phyloP scores from a whole-genome alignment of 2,113 vertebrate genomes.

The Ceyx cyanopectus region DNA sequence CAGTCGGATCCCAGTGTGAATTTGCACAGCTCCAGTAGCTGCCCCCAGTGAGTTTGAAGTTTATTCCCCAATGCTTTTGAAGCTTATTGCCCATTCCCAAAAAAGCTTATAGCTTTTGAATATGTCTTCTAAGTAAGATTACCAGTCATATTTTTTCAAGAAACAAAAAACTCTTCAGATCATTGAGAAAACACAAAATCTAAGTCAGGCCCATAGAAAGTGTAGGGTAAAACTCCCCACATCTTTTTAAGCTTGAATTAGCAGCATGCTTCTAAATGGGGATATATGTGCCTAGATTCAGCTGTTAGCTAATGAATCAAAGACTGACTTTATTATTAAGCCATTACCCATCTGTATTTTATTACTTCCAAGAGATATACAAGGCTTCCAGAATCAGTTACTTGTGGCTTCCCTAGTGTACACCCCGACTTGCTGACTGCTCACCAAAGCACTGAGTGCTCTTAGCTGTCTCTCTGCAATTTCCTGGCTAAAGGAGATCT shows the following conservation, averaged over 20 bases:
- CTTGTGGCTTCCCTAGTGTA: constrained; percentile 24
- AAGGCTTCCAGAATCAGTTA: constrained; percentile 35
- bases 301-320: constrained; percentile 24
- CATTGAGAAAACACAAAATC: neutral
- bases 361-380: constrained; percentile 55
- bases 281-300: neutral
- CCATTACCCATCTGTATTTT: constrained; percentile 52
- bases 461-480: constrained; percentile 27
- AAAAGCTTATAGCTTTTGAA: neutral
- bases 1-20: neutral
- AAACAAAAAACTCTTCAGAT: neutral
- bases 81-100: neutral
- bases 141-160: neutral
- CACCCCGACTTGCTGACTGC: neutral
- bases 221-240: neutral
- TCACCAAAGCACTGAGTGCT: constrained; percentile 5
- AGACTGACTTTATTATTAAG: constrained; percentile 30
- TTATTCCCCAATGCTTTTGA: neutral
- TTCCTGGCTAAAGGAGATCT: constrained; percentile 55
- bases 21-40: neutral
- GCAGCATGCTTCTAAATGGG: neutral
- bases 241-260: constrained; percentile 9
- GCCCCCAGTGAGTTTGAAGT: neutral
- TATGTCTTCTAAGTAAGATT: neutral
- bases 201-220: neutral